Percentiles rank a stretch among this genome's conserved stretches.
Conservation (phyloP, 2,888 invertebrate genomes). For the Pammene fasciana region DNA sequence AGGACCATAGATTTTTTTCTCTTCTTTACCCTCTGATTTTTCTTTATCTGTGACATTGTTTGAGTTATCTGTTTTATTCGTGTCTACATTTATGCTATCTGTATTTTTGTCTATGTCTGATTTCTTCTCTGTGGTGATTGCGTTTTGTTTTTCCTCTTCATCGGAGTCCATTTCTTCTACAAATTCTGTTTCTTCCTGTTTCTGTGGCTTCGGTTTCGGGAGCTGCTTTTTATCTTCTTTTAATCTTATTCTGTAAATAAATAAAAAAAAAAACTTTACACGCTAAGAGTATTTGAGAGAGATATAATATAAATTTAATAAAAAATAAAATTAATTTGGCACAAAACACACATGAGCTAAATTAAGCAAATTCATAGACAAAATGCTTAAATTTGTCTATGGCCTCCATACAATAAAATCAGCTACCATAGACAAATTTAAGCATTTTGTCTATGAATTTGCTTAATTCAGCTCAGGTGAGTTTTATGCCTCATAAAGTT, state of each 20-base stretch:
- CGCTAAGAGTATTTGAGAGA: too few species aligned
- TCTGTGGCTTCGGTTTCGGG: slow-evolving; percentile 53
- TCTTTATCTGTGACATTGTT: slow-evolving; percentile 15
- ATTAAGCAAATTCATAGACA: too few species aligned
- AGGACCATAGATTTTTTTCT: slow-evolving; percentile 70
- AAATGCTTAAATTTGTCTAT: too few species aligned
- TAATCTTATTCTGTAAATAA: slow-evolving; percentile 68
- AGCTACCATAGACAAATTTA: too few species aligned
- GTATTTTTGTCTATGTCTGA: slow-evolving; percentile 25
- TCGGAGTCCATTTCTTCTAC: slow-evolving; percentile 82
- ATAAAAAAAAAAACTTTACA: not conserved
- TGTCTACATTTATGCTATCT: slow-evolving; percentile 35
- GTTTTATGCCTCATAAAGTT: too few species aligned
- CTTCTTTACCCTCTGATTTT: slow-evolving; percentile 38
- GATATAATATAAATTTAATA: too few species aligned
- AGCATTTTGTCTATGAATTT: too few species aligned
- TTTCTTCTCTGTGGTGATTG: slow-evolving; percentile 25
- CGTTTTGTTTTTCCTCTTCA: slow-evolving; percentile 51
- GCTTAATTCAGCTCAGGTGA: too few species aligned
- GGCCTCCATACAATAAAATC: too few species aligned
- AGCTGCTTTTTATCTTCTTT: slow-evolving; percentile 69
- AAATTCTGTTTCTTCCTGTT: slow-evolving; percentile 71
- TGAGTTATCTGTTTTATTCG: not conserved
- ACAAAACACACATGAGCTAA: too few species aligned
- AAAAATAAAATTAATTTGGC: too few species aligned